Conservation (phyloP, 2,797 vertebrate species). For the Pseudochirops corinnae region DNA sequence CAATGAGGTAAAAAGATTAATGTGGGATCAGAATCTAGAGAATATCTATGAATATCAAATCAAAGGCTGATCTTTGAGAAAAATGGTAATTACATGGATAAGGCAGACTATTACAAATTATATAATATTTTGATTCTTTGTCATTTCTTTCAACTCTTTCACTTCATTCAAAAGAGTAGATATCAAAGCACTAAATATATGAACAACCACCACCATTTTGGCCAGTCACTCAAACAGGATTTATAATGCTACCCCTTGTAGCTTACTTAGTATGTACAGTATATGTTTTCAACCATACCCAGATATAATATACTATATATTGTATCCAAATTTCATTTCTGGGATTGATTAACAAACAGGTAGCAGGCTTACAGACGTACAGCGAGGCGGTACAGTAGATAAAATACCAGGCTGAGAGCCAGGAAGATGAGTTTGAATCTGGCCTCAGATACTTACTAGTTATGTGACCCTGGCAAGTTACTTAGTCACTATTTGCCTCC, state of each 20-base stretch:
- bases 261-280: not conserved
- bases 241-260: not conserved
- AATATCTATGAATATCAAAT: not conserved
- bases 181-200: not conserved
- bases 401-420: not conserved
- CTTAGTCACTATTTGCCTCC: not conserved
- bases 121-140: not conserved
- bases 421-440: not conserved
- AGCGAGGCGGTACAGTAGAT: not conserved
- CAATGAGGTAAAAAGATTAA: not conserved
- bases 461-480: not conserved
- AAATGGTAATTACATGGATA: not conserved
- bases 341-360: not conserved
- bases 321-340: not conserved
- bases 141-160: not conserved
- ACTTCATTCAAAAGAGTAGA: not conserved
- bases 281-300: not conserved
- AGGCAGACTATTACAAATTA: not conserved
- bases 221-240: not conserved
- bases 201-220: not conserved
- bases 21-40: not conserved
- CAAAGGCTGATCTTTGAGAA: not conserved
- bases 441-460: not conserved
- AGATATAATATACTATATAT: not conserved
- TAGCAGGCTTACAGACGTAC: not conserved